Conservation (phyloP, 2,888 invertebrate genomes). For the Hypsopygia costalis region DNA sequence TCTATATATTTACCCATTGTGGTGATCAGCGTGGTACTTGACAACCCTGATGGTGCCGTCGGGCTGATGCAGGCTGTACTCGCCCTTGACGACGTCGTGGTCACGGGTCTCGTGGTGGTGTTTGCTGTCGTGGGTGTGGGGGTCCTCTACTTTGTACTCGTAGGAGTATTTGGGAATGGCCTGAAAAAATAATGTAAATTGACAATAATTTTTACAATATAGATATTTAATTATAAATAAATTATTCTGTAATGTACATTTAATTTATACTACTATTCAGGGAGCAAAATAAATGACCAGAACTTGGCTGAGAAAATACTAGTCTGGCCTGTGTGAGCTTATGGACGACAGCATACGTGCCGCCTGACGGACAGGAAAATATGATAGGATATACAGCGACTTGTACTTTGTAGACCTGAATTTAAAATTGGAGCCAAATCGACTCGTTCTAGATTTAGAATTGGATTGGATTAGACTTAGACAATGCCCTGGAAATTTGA, state of each 20-base stretch:
- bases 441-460: no score
- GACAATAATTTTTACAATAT: no score
- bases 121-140: conserved; percentile 57
- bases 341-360: conserved; percentile 1
- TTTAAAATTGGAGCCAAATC: no score
- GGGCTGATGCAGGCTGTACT: conserved; percentile 28
- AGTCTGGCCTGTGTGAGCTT: no score
- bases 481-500: no score
- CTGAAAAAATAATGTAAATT: conserved; percentile 15
- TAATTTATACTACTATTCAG: no score
- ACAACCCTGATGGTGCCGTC: conserved; percentile 23
- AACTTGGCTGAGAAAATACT: conserved; percentile 15
- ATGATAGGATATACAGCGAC: no score
- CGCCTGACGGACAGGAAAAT: conserved; percentile 9
- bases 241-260: no score
- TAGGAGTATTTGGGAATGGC: conserved; percentile 36
- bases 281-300: no score
- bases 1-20: conserved; percentile 26
- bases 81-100: conserved; percentile 53
- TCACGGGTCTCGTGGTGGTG: conserved; percentile 49
- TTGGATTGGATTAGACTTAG: no score
- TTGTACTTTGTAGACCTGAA: no score
- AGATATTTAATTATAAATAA: no score
- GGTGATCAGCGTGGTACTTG: conserved; percentile 23
- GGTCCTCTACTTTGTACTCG: conserved; percentile 58